Percentiles rank a stretch among this genome's conserved stretches.
Conservation (phyloP, 2,797 vertebrate genomes). For the Cossypha niveicapilla region DNA sequence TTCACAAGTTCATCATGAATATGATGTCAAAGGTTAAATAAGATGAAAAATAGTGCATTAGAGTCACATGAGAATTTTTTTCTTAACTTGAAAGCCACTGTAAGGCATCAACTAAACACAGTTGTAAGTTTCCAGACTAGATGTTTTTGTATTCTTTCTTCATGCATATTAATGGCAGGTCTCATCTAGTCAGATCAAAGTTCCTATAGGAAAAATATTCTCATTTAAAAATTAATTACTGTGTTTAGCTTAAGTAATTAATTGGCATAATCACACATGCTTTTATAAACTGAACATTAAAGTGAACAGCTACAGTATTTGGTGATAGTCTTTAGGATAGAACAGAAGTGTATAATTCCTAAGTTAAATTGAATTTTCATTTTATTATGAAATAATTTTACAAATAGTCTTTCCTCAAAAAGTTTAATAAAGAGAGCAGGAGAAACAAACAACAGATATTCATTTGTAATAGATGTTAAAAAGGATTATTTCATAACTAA, state of each 20-base stretch:
- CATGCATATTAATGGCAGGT: slow-evolving; percentile 56
- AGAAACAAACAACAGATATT: slow-evolving; percentile 37
- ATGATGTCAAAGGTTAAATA: slow-evolving; percentile 65
- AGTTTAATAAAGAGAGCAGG: not conserved
- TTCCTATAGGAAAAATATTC: slow-evolving; percentile 33
- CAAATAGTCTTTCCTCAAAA: not conserved
- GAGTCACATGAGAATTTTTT: slow-evolving; percentile 58
- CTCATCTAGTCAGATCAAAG: slow-evolving; percentile 50
- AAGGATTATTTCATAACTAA: slow-evolving; percentile 24
- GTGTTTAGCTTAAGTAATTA: slow-evolving; percentile 57
- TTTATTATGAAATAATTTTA: slow-evolving; percentile 21
- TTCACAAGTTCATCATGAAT: slow-evolving; percentile 55
- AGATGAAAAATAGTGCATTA: slow-evolving; percentile 61
- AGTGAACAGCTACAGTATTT: slow-evolving; percentile 16
- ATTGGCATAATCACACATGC: slow-evolving; percentile 23
- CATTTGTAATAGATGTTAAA: not conserved
- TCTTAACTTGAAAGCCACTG: slow-evolving; percentile 61
- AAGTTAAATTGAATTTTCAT: slow-evolving; percentile 23
- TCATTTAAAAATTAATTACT: slow-evolving; percentile 58
- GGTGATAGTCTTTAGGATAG: slow-evolving; percentile 30
- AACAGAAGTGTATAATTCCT: slow-evolving; percentile 3
- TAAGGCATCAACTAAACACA: slow-evolving; percentile 39
- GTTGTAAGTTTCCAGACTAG: slow-evolving; percentile 45
- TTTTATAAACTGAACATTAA: slow-evolving; percentile 48
- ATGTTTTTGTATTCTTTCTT: slow-evolving; percentile 26